A percentile compares a stretch with the other conserved stretches of the same genome.
Conservation (phyloP, 2,888 invertebrate genomes). For the Lasioglossum lativentre region DNA sequence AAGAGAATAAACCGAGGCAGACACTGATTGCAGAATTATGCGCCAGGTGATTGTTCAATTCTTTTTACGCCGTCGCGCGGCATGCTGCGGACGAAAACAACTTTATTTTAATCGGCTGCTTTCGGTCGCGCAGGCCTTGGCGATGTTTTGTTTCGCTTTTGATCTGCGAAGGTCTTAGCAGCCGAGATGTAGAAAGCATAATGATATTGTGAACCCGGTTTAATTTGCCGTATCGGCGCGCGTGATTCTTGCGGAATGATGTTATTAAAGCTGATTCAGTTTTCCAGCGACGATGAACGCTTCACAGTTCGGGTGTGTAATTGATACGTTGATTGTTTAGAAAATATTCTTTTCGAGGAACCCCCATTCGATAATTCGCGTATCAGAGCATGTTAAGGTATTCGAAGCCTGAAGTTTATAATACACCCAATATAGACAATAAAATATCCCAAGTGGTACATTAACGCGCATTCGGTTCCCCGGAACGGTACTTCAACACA, state of each 20-base stretch:
- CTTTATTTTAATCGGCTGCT: conserved; percentile 10
- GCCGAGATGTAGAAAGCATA: not conserved
- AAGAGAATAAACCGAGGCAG: not conserved
- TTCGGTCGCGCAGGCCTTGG: conserved; percentile 1
- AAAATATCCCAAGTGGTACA: conserved; percentile 1
- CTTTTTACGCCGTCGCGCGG: not conserved
- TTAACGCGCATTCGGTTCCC: not conserved
- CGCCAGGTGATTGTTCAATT: not conserved
- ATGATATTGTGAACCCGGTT: not conserved
- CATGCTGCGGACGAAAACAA: conserved; percentile 18
- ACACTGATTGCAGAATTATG: not conserved
- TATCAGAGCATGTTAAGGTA: not conserved
- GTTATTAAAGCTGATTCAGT: not conserved
- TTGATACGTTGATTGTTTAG: not conserved
- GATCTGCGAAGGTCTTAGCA: conserved; percentile 16
- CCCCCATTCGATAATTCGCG: not conserved
- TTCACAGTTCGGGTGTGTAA: not conserved
- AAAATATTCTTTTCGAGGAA: not conserved
- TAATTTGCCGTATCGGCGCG: not conserved
- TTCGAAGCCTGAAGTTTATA: not conserved
- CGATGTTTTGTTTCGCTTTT: conserved; percentile 10
- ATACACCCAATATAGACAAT: not conserved
- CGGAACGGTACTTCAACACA: not conserved
- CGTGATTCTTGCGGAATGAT: not conserved
- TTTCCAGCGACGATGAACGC: not conserved